Percentiles rank a stretch among this genome's conserved stretches.
These are phyloP conservation scores for Meta bourneti DNA, from an alignment of 2,888 invertebrate species.

Conservation along the genomic window DNA sequence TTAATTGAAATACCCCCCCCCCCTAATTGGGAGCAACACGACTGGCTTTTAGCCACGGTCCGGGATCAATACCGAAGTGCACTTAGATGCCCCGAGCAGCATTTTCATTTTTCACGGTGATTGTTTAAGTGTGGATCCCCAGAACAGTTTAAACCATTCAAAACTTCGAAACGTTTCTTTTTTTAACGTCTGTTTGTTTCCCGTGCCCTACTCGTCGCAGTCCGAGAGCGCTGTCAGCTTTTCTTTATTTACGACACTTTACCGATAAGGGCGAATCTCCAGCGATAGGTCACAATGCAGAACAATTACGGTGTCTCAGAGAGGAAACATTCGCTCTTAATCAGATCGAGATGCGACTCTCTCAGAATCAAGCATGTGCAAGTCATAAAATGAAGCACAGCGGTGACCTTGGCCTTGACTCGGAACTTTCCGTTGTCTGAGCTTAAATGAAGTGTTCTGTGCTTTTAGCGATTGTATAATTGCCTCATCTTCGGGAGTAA, in stretches of 20 bases:
- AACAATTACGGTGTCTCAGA: too few relatives aligned
- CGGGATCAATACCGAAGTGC: too few relatives aligned
- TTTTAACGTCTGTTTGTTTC: too few relatives aligned
- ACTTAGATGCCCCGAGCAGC: too few relatives aligned
- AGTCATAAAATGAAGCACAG: slow-evolving; percentile 24
- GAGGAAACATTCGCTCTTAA: slow-evolving; percentile 10
- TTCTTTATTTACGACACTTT: neutral
- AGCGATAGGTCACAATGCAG: neutral
- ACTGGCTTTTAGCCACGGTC: too few relatives aligned
- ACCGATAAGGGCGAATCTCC: neutral
- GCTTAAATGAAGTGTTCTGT: neutral
- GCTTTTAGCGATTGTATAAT: slow-evolving; percentile 38
- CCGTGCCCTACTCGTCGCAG: too few relatives aligned
- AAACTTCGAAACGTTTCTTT: too few relatives aligned
- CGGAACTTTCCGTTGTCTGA: slow-evolving; percentile 3
- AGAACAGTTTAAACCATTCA: too few relatives aligned
- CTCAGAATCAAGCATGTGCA: slow-evolving; percentile 2
- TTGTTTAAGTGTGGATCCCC: too few relatives aligned
- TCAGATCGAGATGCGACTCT: neutral
- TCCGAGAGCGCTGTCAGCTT: neutral
- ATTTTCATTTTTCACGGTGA: too few relatives aligned
- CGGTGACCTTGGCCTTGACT: slow-evolving; percentile 68
- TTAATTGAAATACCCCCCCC: too few relatives aligned
- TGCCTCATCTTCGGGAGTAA: slow-evolving; percentile 2
- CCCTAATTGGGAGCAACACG: too few relatives aligned